These are phyloP conservation scores for Drosophila atroscutellata DNA, from an alignment of 2,888 invertebrate species.

Conservation along the genomic window DNA sequence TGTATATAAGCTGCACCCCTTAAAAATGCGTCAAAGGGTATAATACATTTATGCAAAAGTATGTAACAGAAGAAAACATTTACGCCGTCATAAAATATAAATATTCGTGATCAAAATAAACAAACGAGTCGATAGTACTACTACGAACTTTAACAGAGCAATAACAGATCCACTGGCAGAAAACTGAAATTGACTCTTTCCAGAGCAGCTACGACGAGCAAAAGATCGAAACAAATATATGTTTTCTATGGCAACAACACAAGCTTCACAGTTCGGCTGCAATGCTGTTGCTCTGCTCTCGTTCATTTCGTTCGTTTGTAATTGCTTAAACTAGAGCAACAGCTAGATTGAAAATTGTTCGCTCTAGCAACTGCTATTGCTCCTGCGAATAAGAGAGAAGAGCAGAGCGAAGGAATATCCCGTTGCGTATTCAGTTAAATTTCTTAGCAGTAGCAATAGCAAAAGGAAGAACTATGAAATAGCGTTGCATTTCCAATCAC, in stretches of 20 bases:
- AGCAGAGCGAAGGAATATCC: background rate
- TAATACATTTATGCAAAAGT: background rate
- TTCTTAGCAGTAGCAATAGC: background rate
- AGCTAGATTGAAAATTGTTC: too few relatives aligned
- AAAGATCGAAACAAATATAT: background rate
- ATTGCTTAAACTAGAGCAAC: background rate
- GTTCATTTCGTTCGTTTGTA: too few relatives aligned
- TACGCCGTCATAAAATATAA: background rate
- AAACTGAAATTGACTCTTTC: background rate
- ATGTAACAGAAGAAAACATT: background rate
- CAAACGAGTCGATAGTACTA: background rate
- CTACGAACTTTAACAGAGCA: background rate
- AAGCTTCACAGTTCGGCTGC: background rate
- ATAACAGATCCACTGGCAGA: background rate
- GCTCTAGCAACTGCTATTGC: background rate
- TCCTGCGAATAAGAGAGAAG: background rate
- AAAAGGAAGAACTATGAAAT: background rate
- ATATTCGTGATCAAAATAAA: background rate
- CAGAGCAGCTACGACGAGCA: background rate
- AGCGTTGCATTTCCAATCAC: background rate
- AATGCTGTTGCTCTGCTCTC: background rate
- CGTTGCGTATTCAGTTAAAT: background rate
- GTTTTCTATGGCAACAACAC: background rate
- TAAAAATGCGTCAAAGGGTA: background rate
- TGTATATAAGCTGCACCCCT: background rate